Conservation (phyloP, 2,888 invertebrate genomes). For the Drosophila neonasuta region DNA sequence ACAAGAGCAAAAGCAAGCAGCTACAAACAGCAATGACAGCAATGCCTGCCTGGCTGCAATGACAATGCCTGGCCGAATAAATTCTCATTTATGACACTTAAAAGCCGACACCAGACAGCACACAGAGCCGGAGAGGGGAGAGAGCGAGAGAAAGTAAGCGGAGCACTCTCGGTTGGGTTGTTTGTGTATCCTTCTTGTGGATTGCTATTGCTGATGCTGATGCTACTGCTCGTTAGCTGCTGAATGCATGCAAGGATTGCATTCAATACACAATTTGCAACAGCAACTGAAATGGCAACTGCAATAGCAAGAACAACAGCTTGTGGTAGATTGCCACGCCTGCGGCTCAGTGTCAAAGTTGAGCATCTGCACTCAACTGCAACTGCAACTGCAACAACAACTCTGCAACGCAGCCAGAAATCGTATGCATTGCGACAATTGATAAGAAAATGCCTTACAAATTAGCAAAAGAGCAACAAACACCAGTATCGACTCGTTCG, state of each 20-base stretch:
- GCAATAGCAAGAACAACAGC: conserved; percentile 23
- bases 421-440: conserved; percentile 72
- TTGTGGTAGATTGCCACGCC: conserved; percentile 63
- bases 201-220: conserved; percentile 27
- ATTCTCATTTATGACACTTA: conserved; percentile 78
- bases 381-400: conserved; percentile 2
- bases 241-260: conserved; percentile 30
- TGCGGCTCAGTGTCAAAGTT: conserved; percentile 56
- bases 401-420: conserved; percentile 35
- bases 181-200: conserved; percentile 35
- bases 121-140: not conserved
- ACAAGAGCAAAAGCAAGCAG: conserved; percentile 14
- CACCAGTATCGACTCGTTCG: conserved; percentile 5
- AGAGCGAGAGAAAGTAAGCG: not conserved
- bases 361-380: conserved; percentile 38
- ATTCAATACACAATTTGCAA: conserved; percentile 28
- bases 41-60: conserved; percentile 58
- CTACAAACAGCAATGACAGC: conserved; percentile 21
- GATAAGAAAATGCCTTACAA: conserved; percentile 74
- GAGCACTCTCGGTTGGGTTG: conserved; percentile 24
- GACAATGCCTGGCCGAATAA: conserved; percentile 74
- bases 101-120: conserved; percentile 59
- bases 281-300: conserved; percentile 16
- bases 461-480: conserved; percentile 49
- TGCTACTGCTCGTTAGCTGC: conserved; percentile 46